Conservation (phyloP, 2,888 invertebrate genomes). For the Thumatha senex region DNA sequence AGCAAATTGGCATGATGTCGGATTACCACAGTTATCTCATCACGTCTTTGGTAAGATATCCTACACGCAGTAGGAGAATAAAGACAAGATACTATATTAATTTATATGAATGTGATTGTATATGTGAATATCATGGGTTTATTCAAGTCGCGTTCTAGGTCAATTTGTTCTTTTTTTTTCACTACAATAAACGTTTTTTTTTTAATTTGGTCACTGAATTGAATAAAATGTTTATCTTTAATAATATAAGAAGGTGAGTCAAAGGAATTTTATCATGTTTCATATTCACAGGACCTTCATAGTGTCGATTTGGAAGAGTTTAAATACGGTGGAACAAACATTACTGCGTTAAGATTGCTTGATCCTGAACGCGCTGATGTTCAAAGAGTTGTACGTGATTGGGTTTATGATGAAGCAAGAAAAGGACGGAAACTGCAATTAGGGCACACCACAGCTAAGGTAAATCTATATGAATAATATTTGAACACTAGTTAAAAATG, state of each 20-base stretch:
- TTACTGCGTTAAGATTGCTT: slow-evolving; percentile 95
- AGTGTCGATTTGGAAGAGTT: slow-evolving; percentile 96
- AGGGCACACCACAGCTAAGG: slow-evolving; percentile 83
- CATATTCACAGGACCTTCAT: slow-evolving; percentile 89
- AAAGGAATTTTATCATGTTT: no score
- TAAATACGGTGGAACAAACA: slow-evolving; percentile 97
- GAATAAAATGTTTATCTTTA: no score
- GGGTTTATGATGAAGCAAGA: slow-evolving; percentile 90
- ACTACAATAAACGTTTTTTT: no score
- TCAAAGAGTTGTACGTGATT: slow-evolving; percentile 89
- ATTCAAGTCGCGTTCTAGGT: no score
- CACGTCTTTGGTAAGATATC: slow-evolving; percentile 91
- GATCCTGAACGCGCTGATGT: slow-evolving; percentile 93
- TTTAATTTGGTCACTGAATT: no score
- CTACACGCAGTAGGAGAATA: background rate
- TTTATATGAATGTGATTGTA: background rate
- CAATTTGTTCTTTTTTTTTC: no score
- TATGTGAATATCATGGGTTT: background rate
- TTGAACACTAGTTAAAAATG: slow-evolving; percentile 10
- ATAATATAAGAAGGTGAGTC: no score
- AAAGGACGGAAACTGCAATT: slow-evolving; percentile 85
- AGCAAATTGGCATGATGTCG: slow-evolving; percentile 98
- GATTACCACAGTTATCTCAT: slow-evolving; percentile 97
- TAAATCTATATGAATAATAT: slow-evolving; percentile 45
- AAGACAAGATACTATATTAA: background rate